Evolutionary conservation across 2,797 vertebrate species (phyloP), one percentile per base, ranked within the genome.

Genomic region (Crenuchus spilurus): DNA sequence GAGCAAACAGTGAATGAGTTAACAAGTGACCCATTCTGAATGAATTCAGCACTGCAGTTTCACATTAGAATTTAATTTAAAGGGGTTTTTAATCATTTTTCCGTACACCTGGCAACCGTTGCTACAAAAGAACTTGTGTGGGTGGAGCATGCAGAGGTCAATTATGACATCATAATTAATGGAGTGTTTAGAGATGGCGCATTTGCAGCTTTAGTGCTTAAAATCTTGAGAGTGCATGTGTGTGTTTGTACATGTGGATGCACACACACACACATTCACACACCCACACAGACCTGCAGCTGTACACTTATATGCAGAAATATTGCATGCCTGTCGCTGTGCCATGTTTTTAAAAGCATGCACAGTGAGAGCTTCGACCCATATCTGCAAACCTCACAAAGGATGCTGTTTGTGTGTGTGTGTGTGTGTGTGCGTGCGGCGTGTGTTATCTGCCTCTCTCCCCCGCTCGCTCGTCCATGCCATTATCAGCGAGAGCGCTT

Each of bases 351-450:
- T 46, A 64, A 64, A 28, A 44, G 41, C 58, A 26, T n/a, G 37
- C 37, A n/a, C 1, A 0, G 39, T 24, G n/a, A 44, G 33, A 5
- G 14, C 26, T 33, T 31, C 41, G 28, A 42, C 39, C 39, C 49
- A 33, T 39, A 69, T 28, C 2, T 44, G 22, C 11, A 31, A 26
- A 66, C 42, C 10, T 24, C 46, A 63, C n/a, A 44, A 20, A 31
- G 11, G 9, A 22, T 64, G 28, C 2, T 71, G 22, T 42, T 46
- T 54, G 51, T 76, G 60, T 49, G 31, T 44, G 70, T 70, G 5
- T 44, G 70, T 78, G 78, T 80, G 79, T 68, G 80, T 82, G 26
- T 84, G 74, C 63, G 73, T 57, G 75, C 61, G n/a, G 60, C 26
- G 30, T 31, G 51, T 54, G 68, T 69, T 65, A 28, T 69, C 70